Base-by-base conservation (phyloP, 1,140 invertebrate genomes). In the Drosophila neocordata region DNA sequence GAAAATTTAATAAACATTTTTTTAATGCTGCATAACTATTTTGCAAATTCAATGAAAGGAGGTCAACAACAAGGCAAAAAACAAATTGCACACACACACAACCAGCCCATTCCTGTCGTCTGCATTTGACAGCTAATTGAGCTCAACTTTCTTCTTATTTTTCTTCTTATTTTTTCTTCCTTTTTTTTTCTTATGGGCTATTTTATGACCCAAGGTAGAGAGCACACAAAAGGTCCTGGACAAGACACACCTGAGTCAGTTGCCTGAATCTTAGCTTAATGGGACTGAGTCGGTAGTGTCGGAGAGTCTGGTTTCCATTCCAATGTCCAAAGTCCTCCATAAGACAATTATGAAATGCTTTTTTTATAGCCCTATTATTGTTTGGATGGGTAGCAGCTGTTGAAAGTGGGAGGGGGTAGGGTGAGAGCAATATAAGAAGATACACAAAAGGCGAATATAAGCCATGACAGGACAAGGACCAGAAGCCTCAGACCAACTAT, bases 361-460 rank as follows among this genome's bases (percentile, higher is more conserved):
- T 78, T 85, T 85, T 87, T 85, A 85, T 85, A 81, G 78, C 66
- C 82, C 82, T 82, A 75, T 87, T 87, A 85, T 85, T 85, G 70
- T 64, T 38, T n/a, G 15, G 24, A 48, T 57, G 52, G 52, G 52
- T 44, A 18, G 52, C 18, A 24, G 24, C 4, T 57, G 20, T 31
- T 24, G 4, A 4, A 31, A 6, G 2, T 6, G 6, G 20, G 37
- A 55, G 15, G 11, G 12, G 41, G 15, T 5, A 6, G 37, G n/a
- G n/a, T 4, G 8, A n/a, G 57, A 63, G 59, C 41, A 44, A 24
- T n/a, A 34, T n/a, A 44, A 57, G 18, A 31, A 31, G 27, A 6
- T 18, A 48, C 15, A 58, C 56, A 58, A 35, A 55, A 55, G 53
- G 12, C 15, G n/a, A 31, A 55, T 12, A 55, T 24, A 34, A 48